phyloP scores from a whole-genome alignment of 2,797 vertebrate genomes.

The Pangasius sanitwongsei region DNA sequence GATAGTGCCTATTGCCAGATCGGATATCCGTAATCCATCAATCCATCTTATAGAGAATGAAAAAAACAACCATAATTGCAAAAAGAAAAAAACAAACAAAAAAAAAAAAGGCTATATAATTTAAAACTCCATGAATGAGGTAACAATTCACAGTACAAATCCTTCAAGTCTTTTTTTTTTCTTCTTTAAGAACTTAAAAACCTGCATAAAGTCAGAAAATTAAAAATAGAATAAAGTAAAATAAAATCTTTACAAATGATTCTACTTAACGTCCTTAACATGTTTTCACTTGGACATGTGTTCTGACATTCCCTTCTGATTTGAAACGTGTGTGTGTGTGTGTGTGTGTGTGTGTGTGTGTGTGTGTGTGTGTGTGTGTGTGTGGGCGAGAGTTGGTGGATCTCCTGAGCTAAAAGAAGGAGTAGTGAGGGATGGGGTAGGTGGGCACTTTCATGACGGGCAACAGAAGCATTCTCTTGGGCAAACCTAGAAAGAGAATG shows the following conservation, averaged over 20 bases:
- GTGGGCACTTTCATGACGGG: conserved; percentile 99
- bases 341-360: conserved; percentile 28
- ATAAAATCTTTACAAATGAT: conserved; percentile 88
- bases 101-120: conserved; percentile 76
- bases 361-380: conserved; percentile 18
- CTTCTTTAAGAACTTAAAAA: conserved; percentile 81
- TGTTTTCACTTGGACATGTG: conserved; percentile 52
- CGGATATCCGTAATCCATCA: conserved; percentile 77
- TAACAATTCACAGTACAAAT: conserved; percentile 99
- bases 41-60: conserved; percentile 67
- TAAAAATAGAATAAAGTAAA: conserved; percentile 60
- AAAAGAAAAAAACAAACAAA: conserved; percentile 47
- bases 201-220: conserved; percentile 85
- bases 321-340: conserved; percentile 23
- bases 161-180: conserved; percentile 87
- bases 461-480: conserved; percentile 99
- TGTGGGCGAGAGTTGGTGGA: conserved; percentile 40
- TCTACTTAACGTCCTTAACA: conserved; percentile 78
- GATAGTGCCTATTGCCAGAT: conserved; percentile 77
- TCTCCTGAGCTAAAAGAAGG: conserved; percentile 96
- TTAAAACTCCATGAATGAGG: conserved; percentile 92
- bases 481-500: conserved; percentile 98
- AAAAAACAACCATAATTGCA: conserved; percentile 46
- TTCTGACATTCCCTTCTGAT: conserved; percentile 52
- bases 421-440: conserved; percentile 97